Evolutionary conservation across 1,140 invertebrate species (phyloP).

Genomic region (Laupala kohalensis): DNA sequence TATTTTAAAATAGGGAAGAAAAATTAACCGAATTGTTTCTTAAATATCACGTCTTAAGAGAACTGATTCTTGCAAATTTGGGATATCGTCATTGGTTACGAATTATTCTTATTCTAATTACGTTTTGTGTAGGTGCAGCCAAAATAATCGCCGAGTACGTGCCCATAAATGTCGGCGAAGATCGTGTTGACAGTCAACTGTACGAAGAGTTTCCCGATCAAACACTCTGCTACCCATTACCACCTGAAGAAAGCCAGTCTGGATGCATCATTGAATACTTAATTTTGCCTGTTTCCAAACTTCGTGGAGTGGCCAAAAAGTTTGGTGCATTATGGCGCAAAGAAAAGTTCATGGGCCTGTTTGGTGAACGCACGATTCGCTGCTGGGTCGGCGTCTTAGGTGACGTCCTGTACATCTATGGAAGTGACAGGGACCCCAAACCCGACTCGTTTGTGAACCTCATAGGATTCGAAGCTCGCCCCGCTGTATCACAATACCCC

Average conservation of each 20-base stretch:
- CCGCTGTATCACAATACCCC: background rate
- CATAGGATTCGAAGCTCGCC: conserved; percentile 1
- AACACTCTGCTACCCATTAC: background rate
- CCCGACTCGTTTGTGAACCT: background rate
- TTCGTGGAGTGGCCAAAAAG: background rate
- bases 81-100: too few relatives aligned
- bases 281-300: background rate
- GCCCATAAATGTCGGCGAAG: too few relatives aligned
- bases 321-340: conserved; percentile 4
- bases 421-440: conserved; percentile 8
- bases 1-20: too few relatives aligned
- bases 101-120: too few relatives aligned
- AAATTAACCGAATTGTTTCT: too few relatives aligned
- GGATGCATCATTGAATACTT: background rate
- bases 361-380: background rate
- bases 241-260: background rate
- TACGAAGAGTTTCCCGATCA: background rate
- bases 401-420: conserved; percentile 1
- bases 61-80: too few relatives aligned
- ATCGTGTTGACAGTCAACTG: background rate
- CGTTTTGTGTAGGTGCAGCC: too few relatives aligned
- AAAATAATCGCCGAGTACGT: too few relatives aligned
- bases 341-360: conserved; percentile 5
- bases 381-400: conserved; percentile 4
- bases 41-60: too few relatives aligned